These are phyloP conservation scores for Drosophila anomelani DNA, from an alignment of 2,888 invertebrate species.

Conservation along the genomic window DNA sequence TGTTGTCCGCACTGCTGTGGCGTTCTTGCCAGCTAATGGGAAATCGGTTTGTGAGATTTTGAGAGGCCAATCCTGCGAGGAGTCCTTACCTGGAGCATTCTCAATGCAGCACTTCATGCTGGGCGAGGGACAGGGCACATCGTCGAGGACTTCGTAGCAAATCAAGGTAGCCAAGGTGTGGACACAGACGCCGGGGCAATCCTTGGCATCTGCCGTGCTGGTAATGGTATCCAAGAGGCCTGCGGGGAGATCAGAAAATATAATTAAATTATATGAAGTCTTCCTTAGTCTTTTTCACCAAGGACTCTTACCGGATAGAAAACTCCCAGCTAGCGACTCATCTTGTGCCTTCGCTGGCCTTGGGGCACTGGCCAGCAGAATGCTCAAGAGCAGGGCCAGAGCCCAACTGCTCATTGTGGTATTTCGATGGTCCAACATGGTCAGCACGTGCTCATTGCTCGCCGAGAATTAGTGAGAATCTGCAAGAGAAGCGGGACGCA, in stretches of 20 bases:
- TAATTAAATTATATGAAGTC: neutral
- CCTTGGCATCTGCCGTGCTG: slow-evolving; percentile 92
- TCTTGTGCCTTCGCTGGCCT: slow-evolving; percentile 85
- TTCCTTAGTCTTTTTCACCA: neutral
- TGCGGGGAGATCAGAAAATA: slow-evolving; percentile 75
- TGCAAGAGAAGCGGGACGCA: slow-evolving; percentile 30
- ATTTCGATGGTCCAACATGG: slow-evolving; percentile 25
- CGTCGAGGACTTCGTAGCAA: slow-evolving; percentile 93
- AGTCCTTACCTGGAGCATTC: slow-evolving; percentile 87
- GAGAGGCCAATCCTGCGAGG: fast-evolving
- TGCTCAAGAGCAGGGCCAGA: slow-evolving; percentile 37
- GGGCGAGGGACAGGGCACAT: slow-evolving; percentile 91
- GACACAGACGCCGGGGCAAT: slow-evolving; percentile 95
- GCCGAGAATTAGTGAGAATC: slow-evolving; percentile 64
- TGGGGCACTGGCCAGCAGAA: slow-evolving; percentile 37
- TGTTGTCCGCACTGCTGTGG: slow-evolving; percentile 58
- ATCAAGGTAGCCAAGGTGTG: slow-evolving; percentile 93
- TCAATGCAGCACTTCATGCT: slow-evolving; percentile 95
- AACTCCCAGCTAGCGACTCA: slow-evolving; percentile 92
- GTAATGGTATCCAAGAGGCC: slow-evolving; percentile 94
- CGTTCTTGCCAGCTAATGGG: slow-evolving; percentile 84
- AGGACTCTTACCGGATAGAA: slow-evolving; percentile 89
- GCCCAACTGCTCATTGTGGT: slow-evolving; percentile 32
- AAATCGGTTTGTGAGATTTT: neutral
- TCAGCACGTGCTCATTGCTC: slow-evolving; percentile 63